A percentile compares a stretch with the other conserved stretches of the same genome.
Conservation (phyloP, 1,140 invertebrate genomes). For the Penaeus vannamei region DNA sequence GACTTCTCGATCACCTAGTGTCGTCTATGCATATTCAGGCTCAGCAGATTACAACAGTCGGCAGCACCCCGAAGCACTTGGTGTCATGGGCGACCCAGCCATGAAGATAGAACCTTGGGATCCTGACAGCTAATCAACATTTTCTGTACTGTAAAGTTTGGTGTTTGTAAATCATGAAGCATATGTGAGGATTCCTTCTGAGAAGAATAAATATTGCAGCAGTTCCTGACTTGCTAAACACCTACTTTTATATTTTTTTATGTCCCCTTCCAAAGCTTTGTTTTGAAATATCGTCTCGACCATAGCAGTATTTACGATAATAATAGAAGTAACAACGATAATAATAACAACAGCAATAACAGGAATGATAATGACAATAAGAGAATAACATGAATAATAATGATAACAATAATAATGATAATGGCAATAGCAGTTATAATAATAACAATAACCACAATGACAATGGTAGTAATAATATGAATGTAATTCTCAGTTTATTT, state of each 20-base stretch:
- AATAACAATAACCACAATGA: too few species aligned
- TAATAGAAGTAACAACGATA: too few species aligned
- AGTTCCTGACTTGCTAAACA: neutral
- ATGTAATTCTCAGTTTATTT: too few species aligned
- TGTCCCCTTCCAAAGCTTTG: neutral
- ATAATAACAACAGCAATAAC: too few species aligned
- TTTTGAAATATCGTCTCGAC: neutral
- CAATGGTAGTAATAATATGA: too few species aligned
- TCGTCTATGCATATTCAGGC: constrained; percentile 26
- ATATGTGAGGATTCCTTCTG: neutral
- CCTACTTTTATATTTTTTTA: neutral
- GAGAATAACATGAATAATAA: too few species aligned
- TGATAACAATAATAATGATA: too few species aligned
- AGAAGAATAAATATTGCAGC: neutral
- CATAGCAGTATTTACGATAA: neutral
- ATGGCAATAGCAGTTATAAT: too few species aligned
- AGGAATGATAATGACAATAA: too few species aligned
- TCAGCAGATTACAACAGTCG: constrained; percentile 21
- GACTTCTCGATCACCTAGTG: constrained; percentile 46
- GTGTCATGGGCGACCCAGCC: neutral
- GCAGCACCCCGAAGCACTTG: constrained; percentile 19
- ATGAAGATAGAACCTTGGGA: constrained; percentile 36
- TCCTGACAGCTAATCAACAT: neutral
- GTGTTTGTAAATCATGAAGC: neutral
- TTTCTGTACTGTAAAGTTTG: neutral